Conservation (phyloP, 2,888 invertebrate species). For the Cordilura impudica region DNA sequence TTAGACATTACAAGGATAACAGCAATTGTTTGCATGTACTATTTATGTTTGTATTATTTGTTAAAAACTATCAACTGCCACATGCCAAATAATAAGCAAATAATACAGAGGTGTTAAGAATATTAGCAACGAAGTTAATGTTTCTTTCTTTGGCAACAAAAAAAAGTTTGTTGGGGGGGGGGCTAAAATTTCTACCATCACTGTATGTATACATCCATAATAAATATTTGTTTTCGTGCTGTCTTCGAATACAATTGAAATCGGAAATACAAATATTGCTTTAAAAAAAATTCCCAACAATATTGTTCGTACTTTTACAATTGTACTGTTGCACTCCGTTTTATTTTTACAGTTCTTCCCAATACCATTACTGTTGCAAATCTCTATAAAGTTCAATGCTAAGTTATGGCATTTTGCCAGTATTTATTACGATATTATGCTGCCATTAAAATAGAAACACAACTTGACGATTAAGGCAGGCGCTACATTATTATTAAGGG, state of each 20-base stretch:
- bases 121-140: too few species aligned
- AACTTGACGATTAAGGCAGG: too few species aligned
- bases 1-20: conserved; percentile 36
- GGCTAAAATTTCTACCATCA: too few species aligned
- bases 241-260: not conserved
- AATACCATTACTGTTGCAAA: not conserved
- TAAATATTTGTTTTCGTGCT: not conserved
- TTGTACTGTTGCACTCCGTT: conserved; percentile 21
- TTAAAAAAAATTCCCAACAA: conserved; percentile 2
- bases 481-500: too few species aligned
- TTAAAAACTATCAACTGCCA: not conserved
- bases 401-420: conserved; percentile 33
- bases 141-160: too few species aligned
- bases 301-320: not conserved
- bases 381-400: conserved; percentile 24
- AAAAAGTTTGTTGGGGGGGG: too few species aligned
- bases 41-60: not conserved
- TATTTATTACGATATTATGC: not conserved
- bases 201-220: too few species aligned
- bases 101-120: not conserved
- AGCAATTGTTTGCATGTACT: conserved; percentile 25
- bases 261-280: conserved; percentile 23
- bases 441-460: too few species aligned
- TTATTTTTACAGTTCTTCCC: not conserved
- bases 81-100: conserved; percentile 26